Conservation (phyloP, 2,797 vertebrate genomes). For the Myotis vivesi region DNA sequence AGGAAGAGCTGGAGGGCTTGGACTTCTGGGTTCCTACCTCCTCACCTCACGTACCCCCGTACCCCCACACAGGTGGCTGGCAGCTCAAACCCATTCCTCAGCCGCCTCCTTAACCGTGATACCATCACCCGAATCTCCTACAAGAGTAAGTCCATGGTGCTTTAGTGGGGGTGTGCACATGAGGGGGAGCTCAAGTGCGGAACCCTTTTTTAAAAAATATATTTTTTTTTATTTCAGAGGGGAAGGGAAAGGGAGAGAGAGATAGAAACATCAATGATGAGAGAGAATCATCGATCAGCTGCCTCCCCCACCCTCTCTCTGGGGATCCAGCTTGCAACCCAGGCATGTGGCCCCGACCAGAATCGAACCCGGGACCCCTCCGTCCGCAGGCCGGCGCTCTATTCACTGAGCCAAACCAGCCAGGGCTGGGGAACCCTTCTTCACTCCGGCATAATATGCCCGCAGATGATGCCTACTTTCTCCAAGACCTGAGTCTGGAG, state of each 20-base stretch:
- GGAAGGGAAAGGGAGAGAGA: too few species aligned
- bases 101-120: conserved; percentile 82
- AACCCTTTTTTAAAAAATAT: too few species aligned
- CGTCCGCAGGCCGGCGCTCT: too few species aligned
- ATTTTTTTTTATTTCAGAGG: too few species aligned
- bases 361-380: too few species aligned
- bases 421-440: background rate
- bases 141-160: conserved; percentile 77
- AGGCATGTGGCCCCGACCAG: too few species aligned
- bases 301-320: too few species aligned
- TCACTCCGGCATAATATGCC: background rate
- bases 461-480: conserved; percentile 81
- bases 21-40: background rate
- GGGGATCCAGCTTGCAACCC: too few species aligned
- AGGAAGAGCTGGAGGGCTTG: background rate
- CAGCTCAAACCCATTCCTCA: conserved; percentile 82
- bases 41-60: background rate
- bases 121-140: conserved; percentile 85
- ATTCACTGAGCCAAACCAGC: too few species aligned
- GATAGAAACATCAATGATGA: too few species aligned
- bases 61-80: conserved; percentile 78
- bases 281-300: too few species aligned
- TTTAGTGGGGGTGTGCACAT: background rate
- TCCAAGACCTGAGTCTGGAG: conserved; percentile 82
- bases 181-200: background rate